phyloP scores from a whole-genome alignment of 2,797 vertebrate species.

The Carcharodon carcharias region DNA sequence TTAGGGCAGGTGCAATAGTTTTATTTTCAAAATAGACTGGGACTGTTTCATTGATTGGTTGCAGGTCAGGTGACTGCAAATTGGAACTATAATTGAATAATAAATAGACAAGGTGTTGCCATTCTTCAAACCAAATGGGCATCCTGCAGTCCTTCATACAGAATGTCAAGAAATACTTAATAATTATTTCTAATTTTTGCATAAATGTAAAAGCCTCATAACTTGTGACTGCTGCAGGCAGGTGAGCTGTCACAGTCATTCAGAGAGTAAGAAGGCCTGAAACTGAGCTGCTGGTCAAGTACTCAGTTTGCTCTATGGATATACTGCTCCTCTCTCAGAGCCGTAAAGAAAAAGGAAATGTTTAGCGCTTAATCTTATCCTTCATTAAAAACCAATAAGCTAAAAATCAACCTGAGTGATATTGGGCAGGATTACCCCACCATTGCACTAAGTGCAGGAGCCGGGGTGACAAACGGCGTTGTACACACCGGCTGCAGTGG shows the following conservation, averaged over 20 bases:
- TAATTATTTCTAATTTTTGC: conserved; percentile 17
- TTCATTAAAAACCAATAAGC: background rate
- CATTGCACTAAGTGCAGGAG: too few relatives aligned
- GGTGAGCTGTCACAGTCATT: background rate
- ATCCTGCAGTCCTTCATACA: background rate
- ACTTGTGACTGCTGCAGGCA: background rate
- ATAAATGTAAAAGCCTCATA: conserved; percentile 3
- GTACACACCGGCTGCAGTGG: too few relatives aligned
- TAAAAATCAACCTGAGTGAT: background rate
- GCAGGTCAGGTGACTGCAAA: background rate
- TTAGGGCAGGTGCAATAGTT: background rate
- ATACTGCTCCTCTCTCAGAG: background rate
- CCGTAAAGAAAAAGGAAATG: background rate
- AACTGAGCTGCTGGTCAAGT: background rate
- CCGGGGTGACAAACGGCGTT: too few relatives aligned
- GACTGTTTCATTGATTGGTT: background rate
- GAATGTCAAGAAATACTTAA: background rate
- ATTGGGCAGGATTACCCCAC: background rate
- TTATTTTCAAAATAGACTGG: background rate
- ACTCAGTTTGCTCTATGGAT: background rate
- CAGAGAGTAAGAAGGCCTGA: background rate
- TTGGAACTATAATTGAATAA: background rate
- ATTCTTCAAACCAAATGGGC: background rate
- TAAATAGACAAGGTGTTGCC: background rate
- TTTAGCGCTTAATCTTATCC: background rate